A percentile compares a stretch with the other conserved stretches of the same genome.
phyloP scores from a whole-genome alignment of 1,140 invertebrate genomes.

The Coptotermes formosanus region DNA sequence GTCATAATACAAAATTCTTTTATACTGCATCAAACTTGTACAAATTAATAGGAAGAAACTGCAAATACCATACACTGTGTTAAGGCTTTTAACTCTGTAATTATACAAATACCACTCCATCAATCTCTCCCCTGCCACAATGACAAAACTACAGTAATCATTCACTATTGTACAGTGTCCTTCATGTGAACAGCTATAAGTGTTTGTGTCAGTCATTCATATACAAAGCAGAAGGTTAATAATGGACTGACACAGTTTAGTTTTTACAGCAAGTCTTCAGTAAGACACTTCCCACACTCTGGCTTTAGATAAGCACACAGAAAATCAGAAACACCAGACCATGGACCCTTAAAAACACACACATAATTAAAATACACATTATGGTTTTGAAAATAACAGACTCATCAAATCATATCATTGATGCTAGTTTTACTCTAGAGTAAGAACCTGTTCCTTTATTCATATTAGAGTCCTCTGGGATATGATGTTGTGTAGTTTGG shows the following conservation, averaged over 20 bases:
- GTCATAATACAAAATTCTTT: background rate
- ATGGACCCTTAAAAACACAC: background rate
- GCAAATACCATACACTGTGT: background rate
- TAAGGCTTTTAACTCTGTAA: slow-evolving; percentile 3
- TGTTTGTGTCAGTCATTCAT: background rate
- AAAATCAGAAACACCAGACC: background rate
- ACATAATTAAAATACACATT: background rate
- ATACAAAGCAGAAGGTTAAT: background rate
- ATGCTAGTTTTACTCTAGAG: too few species aligned
- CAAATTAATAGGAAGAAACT: background rate
- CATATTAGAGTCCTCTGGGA: too few species aligned
- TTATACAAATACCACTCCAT: background rate
- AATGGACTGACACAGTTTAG: background rate
- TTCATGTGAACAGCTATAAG: background rate
- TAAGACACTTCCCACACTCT: background rate
- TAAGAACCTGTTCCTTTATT: too few species aligned
- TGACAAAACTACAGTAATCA: background rate
- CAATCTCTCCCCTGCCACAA: background rate
- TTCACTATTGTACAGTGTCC: background rate
- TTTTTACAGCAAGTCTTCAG: background rate
- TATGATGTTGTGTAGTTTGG: too few species aligned
- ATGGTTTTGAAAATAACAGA: background rate
- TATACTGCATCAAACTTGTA: background rate
- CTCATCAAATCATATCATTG: too few species aligned
- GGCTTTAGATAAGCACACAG: background rate